Base-by-base conservation (phyloP, 1,140 invertebrate genomes). In the Papilio dardanus region DNA sequence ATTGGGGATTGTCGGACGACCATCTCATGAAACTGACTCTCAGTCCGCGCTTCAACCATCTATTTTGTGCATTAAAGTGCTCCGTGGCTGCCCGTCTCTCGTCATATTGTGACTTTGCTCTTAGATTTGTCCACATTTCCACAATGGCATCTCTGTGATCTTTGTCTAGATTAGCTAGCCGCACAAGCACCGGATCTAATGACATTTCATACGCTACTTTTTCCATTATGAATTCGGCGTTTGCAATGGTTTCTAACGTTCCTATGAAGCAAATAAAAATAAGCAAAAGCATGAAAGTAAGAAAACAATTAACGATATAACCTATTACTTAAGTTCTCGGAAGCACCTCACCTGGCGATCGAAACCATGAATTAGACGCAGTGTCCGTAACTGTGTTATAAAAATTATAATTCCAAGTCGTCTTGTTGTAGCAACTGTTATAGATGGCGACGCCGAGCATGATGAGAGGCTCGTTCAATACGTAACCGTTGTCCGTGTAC, bases 141-240 rank as follows among this genome's bases (percentile, higher is more conserved):
- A 30, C 30, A 35, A 85, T 58, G n/a, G 65, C 71, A 14, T 28
- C 66, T 71, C 35, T 46, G 21, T 78, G 67, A 24, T 10, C 62
- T 14, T 37, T 33, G 31, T 88, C 88, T 79, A 97, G 89, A 83
- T 97, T 97, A 7, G 89, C 88, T 54, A 95, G 81, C 71, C 95
- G 94, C 0, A 97, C 94, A 76, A 96, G 94, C 1, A 96, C 73
- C 0, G 97, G 95, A 92, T 98, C 97, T 78, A 95, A 93, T 1
- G 94, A 93, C 14, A 96, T 83, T 67, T 89, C 93, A 73, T 94
- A 94, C 0, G 97, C 95, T 77, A 98, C 96, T 84, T 97, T 96
- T 82, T 98, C 97, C 95, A 98, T 97, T 21, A 98, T 95, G 35
- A 94, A 94, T 88, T 98, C 98, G 21, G 95, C 95, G 80, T 96